Conservation (phyloP, 1,140 invertebrate genomes). For the Pseudomyrmex cubaensis region DNA sequence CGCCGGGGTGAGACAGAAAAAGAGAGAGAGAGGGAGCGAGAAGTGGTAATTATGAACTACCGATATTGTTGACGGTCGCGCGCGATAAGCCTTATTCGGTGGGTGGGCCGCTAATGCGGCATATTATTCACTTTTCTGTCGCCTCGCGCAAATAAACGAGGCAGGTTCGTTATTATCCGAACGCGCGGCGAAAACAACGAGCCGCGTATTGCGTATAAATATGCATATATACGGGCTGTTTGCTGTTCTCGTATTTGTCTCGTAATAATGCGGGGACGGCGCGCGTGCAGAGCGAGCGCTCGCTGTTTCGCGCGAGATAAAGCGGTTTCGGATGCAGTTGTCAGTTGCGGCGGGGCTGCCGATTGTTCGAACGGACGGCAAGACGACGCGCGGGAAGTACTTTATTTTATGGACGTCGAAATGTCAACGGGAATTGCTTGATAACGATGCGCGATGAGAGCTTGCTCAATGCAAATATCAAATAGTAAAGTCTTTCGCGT, state of each 20-base stretch:
- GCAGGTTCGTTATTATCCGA: slow-evolving; percentile 40
- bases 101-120: slow-evolving; percentile 26
- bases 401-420: not conserved
- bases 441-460: not conserved
- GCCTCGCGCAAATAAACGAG: slow-evolving; percentile 46
- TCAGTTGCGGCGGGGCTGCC: not conserved
- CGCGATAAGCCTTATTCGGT: slow-evolving; percentile 41
- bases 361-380: slow-evolving; percentile 12
- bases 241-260: slow-evolving; percentile 30
- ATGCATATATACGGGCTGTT: slow-evolving; percentile 42
- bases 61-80: not conserved
- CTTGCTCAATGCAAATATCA: not conserved
- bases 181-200: slow-evolving; percentile 47
- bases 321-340: slow-evolving; percentile 17
- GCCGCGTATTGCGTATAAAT: slow-evolving; percentile 38
- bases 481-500: too few species aligned
- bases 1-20: not conserved
- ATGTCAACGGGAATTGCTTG: not conserved
- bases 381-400: not conserved
- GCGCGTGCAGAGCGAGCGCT: slow-evolving; percentile 33
- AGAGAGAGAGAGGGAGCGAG: too few species aligned
- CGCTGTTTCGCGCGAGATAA: slow-evolving; percentile 39
- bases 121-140: slow-evolving; percentile 50
- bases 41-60: slow-evolving; percentile 40
- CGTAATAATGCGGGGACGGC: not conserved